A percentile compares a stretch with the other conserved stretches of the same genome.
Conservation (phyloP, 1,140 invertebrate species). For the Dinothrombium tinctorium region DNA sequence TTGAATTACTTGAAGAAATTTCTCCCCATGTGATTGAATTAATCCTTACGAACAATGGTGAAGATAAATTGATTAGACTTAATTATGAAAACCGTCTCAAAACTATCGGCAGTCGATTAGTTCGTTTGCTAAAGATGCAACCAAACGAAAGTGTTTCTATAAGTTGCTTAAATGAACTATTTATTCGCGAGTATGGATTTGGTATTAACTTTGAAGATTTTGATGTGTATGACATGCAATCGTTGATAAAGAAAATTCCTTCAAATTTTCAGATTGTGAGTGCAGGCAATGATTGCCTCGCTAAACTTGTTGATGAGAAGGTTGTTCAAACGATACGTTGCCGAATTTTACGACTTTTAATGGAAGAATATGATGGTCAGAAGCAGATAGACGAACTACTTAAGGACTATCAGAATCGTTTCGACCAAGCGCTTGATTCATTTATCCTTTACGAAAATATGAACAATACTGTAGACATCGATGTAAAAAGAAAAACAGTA, state of each 20-base stretch:
- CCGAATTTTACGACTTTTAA: background rate
- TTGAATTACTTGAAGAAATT: constrained; percentile 75
- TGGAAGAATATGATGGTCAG: background rate
- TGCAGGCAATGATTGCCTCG: background rate
- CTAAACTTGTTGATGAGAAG: background rate
- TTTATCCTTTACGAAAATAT: no score
- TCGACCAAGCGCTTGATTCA: background rate
- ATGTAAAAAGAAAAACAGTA: no score
- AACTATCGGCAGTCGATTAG: constrained; percentile 1
- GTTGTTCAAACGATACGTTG: background rate
- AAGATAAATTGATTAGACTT: constrained; percentile 5
- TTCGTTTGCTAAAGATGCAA: background rate
- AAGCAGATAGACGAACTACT: background rate
- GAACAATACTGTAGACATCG: no score
- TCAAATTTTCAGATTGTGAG: background rate
- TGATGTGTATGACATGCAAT: background rate
- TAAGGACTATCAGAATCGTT: background rate
- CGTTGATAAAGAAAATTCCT: background rate
- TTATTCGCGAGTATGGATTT: background rate
- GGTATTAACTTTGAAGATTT: background rate
- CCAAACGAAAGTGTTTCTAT: background rate
- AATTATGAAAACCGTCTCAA: constrained; percentile 2
- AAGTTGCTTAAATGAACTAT: background rate
- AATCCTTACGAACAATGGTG: constrained; percentile 7
- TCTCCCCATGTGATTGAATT: constrained; percentile 50